Conservation (phyloP, 2,797 vertebrate species). For the Sciurus vulgaris region DNA sequence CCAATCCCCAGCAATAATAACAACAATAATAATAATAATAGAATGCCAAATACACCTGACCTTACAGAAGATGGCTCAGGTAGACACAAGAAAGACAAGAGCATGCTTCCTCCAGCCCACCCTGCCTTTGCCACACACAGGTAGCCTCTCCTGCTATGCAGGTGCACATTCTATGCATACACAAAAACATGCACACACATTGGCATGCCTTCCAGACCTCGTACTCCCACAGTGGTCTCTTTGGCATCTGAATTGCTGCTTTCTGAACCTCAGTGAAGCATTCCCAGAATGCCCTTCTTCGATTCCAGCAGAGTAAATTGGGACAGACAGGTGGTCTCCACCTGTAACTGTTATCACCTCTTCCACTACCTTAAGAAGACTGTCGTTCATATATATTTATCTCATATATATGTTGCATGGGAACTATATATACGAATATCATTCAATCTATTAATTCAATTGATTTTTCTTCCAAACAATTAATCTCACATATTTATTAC, state of each 20-base stretch:
- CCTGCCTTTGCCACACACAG: accelerated
- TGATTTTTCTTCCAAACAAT: neutral
- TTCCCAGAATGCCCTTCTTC: neutral
- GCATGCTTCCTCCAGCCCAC: too few relatives aligned
- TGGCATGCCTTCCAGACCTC: neutral
- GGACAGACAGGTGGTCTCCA: neutral
- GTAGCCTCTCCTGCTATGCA: accelerated
- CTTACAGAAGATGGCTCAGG: neutral
- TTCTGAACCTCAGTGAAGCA: neutral
- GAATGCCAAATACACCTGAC: conserved; percentile 9
- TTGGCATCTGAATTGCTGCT: neutral
- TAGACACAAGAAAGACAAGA: neutral
- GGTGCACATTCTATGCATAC: neutral
- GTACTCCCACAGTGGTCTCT: neutral
- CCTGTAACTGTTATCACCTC: neutral
- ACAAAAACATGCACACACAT: neutral
- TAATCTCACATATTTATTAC: neutral
- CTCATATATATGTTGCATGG: neutral
- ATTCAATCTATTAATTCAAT: neutral
- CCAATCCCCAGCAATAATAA: too few relatives aligned
- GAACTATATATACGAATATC: neutral
- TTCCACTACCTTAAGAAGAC: neutral
- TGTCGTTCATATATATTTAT: too few relatives aligned
- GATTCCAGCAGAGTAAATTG: neutral
- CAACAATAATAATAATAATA: neutral